A percentile compares a stretch with the other conserved stretches of the same genome.
Evolutionary conservation across 37 sponge, comb jelly and placozoan species (phyloP).

Genomic region (Oopsacas minuta): DNA sequence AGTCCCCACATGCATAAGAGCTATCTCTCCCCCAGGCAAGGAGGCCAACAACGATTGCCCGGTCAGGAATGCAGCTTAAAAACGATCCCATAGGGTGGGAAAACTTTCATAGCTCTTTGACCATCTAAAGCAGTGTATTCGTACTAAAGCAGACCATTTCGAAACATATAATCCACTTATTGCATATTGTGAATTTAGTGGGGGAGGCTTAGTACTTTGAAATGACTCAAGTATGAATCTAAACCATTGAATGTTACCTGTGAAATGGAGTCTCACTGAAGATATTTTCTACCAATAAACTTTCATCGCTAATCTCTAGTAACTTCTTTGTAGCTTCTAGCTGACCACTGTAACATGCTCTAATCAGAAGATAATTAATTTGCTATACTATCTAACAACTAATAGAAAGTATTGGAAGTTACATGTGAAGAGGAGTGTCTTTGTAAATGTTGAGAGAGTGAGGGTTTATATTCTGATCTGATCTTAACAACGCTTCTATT

Average conservation of each 20-base stretch:
- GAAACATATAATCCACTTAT: no score
- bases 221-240: no score
- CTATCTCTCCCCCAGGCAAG: no score
- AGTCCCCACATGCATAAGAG: no score
- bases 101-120: no score
- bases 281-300: background rate
- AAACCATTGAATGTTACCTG: background rate
- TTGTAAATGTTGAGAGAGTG: background rate
- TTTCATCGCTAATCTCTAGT: background rate
- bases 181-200: no score
- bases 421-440: conserved; percentile 14
- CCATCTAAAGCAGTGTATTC: no score
- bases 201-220: no score
- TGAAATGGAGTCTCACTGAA: conserved; percentile 10
- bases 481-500: background rate
- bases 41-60: no score
- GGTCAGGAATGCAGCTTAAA: no score
- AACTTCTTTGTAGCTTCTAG: background rate
- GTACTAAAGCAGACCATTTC: no score
- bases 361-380: background rate
- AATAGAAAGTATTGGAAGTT: background rate
- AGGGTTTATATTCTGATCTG: background rate
- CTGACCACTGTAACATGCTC: background rate
- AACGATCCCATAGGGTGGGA: no score
- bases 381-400: background rate